Evolutionary conservation across 2,113 vertebrate species (phyloP), one percentile per base, ranked within the genome.

Genomic region (Xiphophorus hellerii): DNA sequence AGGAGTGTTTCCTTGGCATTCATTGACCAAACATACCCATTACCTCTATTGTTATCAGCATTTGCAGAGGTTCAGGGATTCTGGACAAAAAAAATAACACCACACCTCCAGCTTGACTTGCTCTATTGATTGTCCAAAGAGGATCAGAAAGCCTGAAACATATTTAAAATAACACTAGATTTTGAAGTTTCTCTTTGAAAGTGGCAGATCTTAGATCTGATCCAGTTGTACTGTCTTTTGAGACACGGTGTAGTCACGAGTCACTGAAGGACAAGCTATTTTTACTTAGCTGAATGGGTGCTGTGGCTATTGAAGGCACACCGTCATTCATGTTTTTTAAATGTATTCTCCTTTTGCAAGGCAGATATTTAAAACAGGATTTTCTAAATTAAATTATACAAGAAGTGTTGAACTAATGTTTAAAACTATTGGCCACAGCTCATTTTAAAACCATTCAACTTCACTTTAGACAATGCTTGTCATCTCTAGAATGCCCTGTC

Each of bases 211-310:
- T 76, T 31, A 71, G 65, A 90, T 84, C 69, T 71, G 69, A 81
- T 84, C 42, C 65, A 67, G 77, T 77, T 20, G 27, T 66, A 54
- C 27, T 60, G 33, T 63, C 63, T 74, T 73, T 77, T 77, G 80
- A 84, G 64, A 83, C 70, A 64, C 7, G 2, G n/a, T 2, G n/a
- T 17, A 30, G 79, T 77, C 73, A 78, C 67, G 72, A 65, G 66
- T 54, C 63, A 81, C 64, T 89, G 84, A 88, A 91, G 88, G 89
- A 88, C 87, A 78, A 66, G 71, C 89, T 89, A 90, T 88, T 90
- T 91, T 89, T 90, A 91, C 81, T 87, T 39, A 73, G 73, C 77
- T 78, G 66, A 82, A 76, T 51, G 27, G 44, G 37, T 77, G 73
- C 71, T 54, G 51, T 60, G 60, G 60, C 37, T n/a, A 74, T 58